These are phyloP conservation scores for Drosophila quinaria DNA, from an alignment of 2,888 invertebrate genomes.

Conservation along the genomic window DNA sequence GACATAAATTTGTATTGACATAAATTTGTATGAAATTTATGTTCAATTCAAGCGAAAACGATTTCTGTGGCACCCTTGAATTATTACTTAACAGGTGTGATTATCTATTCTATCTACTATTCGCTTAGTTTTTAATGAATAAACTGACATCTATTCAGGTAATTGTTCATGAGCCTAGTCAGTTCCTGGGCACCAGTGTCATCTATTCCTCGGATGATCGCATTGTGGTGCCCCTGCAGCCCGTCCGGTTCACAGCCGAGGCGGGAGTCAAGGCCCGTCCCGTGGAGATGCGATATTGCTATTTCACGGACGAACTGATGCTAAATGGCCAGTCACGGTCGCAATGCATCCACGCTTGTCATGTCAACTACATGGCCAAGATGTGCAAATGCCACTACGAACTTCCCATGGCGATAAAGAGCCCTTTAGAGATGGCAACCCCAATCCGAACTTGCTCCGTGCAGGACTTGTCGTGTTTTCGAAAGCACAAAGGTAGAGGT, in stretches of 20 bases:
- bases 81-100: no score
- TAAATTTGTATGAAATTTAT: no score
- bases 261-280: conserved; percentile 52
- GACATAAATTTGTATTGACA: no score
- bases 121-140: no score
- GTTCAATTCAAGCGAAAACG: no score
- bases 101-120: no score
- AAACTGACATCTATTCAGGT: conserved; percentile 39
- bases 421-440: fast-evolving
- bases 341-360: conserved; percentile 63
- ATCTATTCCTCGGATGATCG: conserved; percentile 66
- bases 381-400: conserved; percentile 62
- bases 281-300: conserved; percentile 65
- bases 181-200: conserved; percentile 60
- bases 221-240: conserved; percentile 63
- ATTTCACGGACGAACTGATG: conserved; percentile 54
- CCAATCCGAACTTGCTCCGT: conserved; percentile 5
- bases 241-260: conserved; percentile 71
- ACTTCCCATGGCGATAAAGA: conserved; percentile 1
- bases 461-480: conserved; percentile 53
- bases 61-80: no score
- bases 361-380: conserved; percentile 51
- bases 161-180: conserved; percentile 66
- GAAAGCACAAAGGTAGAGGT: conserved; percentile 40
- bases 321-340: conserved; percentile 33